Base-by-base conservation (phyloP, 1,140 invertebrate species). In the Cherax quadricarinatus region DNA sequence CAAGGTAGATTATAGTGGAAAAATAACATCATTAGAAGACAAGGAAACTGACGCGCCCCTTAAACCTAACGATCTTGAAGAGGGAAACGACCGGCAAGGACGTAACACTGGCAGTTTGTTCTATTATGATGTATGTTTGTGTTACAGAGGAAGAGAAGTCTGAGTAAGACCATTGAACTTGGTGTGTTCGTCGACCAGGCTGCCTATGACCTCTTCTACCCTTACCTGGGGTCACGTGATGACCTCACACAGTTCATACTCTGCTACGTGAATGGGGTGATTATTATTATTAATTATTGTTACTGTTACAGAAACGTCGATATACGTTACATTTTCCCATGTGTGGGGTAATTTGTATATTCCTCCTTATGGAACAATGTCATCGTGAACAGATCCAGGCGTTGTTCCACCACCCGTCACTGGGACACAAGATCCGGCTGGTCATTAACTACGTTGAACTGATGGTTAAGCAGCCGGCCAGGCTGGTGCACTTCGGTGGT, bases 161-260 rank as follows among this genome's bases (percentile, higher is more conserved):
- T 7, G 0, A 62, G 24, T 24, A 86, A 86, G 48, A 86, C 84
- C 84, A 62, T 86, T 21, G 84, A 86, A 21, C 48, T 86, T 0
- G 84, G 84, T 16, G 84, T 86, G n/a, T 86, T 86, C 62, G n/a
- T 86, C 9, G 84, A 86, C 60, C 84, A 86, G 41, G 84, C 84
- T 10, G 84, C 84, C 30, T 70, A 86, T 21, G 84, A 86, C 21
- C 84, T 86, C 60, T 86, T 86, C 48, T 62, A 70, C 24, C 84
- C 84, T 49, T 86, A 86, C 62, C 21, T 86, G 12, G 84, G 84
- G 10, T 86, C 84, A 7, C 60, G 66, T 7, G 62, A 16, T 7
- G 84, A 60, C 14, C 84, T 86, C 4, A 86, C 84, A 0, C 60
- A 86, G 12, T 24, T 86, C 84, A 62, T 86, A 60, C 84, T 86